Conservation (phyloP, 2,113 vertebrate species). For the Aleadryas rufinucha region DNA sequence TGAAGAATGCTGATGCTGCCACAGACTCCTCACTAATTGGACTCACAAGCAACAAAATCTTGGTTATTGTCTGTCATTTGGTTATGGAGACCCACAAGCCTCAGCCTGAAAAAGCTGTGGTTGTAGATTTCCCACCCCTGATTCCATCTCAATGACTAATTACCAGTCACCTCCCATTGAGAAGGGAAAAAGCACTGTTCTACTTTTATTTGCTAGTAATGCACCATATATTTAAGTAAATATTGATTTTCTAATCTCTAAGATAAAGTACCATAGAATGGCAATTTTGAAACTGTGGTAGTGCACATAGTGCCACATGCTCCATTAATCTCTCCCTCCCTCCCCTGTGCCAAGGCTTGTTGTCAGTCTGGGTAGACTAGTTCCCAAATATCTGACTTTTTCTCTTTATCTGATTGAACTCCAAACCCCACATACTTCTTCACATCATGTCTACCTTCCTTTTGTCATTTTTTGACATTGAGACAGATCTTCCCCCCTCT, state of each 20-base stretch:
- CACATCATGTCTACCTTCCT: not conserved
- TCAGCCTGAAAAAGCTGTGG: not conserved
- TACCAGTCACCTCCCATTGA: not conserved
- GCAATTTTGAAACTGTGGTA: not conserved
- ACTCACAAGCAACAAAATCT: not conserved
- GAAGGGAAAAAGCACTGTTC: not conserved
- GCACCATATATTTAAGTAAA: conserved; percentile 49
- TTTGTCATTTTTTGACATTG: not conserved
- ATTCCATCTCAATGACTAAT: conserved; percentile 27
- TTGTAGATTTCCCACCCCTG: not conserved
- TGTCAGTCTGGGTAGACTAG: not conserved
- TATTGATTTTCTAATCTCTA: conserved; percentile 53
- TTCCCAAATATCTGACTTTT: not conserved
- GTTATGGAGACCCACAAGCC: not conserved
- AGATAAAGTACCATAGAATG: conserved; percentile 22
- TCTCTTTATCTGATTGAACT: not conserved
- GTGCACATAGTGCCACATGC: not conserved
- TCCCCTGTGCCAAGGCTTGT: not conserved
- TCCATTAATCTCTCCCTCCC: not conserved
- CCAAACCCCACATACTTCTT: not conserved
- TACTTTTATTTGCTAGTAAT: conserved; percentile 42
- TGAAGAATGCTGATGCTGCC: conserved; percentile 5
- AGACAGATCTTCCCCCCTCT: not conserved
- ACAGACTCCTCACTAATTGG: not conserved
- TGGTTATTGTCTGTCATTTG: not conserved